Conservation (phyloP, 2,797 vertebrate species). For the Melanogrammus aeglefinus region DNA sequence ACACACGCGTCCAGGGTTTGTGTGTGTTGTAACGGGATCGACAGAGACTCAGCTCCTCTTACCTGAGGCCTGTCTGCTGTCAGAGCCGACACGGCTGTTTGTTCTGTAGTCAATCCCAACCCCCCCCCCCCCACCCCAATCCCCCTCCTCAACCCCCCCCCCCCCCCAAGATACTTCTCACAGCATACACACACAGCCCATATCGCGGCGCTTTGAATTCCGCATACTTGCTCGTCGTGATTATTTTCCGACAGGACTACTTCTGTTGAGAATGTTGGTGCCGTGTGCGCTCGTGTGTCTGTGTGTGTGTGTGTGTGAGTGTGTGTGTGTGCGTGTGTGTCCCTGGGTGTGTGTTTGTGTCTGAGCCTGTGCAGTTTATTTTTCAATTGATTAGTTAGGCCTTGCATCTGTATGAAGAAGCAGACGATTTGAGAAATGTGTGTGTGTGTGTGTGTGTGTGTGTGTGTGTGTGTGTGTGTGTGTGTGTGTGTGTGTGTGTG, state of each 20-base stretch:
- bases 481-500: background rate
- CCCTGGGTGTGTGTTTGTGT: conserved; percentile 11
- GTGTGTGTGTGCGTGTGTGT: conserved; percentile 9
- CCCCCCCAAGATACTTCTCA: conserved; percentile 52
- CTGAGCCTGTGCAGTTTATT: conserved; percentile 41
- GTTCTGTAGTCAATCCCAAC: conserved; percentile 53
- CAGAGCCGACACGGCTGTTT: conserved; percentile 63
- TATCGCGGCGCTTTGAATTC: conserved; percentile 42
- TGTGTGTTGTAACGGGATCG: conserved; percentile 59
- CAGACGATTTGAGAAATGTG: conserved; percentile 3
- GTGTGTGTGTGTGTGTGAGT: conserved; percentile 11
- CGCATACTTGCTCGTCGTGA: conserved; percentile 40
- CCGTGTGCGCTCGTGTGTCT: conserved; percentile 3
- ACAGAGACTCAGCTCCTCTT: conserved; percentile 58
- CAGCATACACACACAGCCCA: conserved; percentile 50
- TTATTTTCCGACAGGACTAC: conserved; percentile 64
- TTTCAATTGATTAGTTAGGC: conserved; percentile 58
- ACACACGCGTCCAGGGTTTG: conserved; percentile 6
- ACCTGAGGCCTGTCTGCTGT: conserved; percentile 48
- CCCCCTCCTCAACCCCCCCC: conserved; percentile 39
- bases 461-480: background rate
- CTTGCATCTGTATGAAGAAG: conserved; percentile 40
- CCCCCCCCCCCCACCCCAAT: conserved; percentile 46
- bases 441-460: conserved; percentile 4
- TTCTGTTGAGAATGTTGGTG: conserved; percentile 50